Conservation (phyloP, 1,140 invertebrate genomes). For the Drosophila bocqueti region DNA sequence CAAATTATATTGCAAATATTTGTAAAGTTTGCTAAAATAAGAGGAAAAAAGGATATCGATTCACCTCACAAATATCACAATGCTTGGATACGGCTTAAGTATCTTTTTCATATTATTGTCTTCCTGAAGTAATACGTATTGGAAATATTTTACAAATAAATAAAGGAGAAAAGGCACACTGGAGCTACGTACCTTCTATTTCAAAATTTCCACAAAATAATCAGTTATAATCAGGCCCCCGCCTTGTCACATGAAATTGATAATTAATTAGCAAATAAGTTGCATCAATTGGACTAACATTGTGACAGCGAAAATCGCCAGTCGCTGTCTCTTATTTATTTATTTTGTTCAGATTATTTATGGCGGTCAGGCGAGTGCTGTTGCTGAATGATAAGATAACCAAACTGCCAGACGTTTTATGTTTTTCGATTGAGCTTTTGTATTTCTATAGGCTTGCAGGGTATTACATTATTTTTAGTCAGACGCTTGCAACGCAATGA, state of each 20-base stretch:
- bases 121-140: background rate
- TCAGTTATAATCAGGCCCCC: background rate
- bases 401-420: background rate
- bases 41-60: too few relatives aligned
- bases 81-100: too few relatives aligned
- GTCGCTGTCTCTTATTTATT: conserved; percentile 22
- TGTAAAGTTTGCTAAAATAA: too few relatives aligned
- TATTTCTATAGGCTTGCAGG: background rate
- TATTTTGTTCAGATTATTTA: conserved; percentile 39
- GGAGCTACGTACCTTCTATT: background rate
- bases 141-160: background rate
- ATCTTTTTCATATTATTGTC: background rate
- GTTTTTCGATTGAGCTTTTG: conserved; percentile 1
- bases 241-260: conserved; percentile 36
- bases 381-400: conserved; percentile 44
- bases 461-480: too few relatives aligned
- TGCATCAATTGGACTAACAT: conserved; percentile 49
- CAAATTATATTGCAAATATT: background rate
- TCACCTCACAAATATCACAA: too few relatives aligned
- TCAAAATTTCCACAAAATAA: conserved; percentile 8
- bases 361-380: conserved; percentile 28
- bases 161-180: too few relatives aligned
- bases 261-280: conserved; percentile 60
- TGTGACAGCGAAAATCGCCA: conserved; percentile 21
- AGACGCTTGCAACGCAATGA: background rate